These are phyloP conservation scores for Aegithalos caudatus DNA, from an alignment of 2,113 vertebrate species.

Conservation along the genomic window DNA sequence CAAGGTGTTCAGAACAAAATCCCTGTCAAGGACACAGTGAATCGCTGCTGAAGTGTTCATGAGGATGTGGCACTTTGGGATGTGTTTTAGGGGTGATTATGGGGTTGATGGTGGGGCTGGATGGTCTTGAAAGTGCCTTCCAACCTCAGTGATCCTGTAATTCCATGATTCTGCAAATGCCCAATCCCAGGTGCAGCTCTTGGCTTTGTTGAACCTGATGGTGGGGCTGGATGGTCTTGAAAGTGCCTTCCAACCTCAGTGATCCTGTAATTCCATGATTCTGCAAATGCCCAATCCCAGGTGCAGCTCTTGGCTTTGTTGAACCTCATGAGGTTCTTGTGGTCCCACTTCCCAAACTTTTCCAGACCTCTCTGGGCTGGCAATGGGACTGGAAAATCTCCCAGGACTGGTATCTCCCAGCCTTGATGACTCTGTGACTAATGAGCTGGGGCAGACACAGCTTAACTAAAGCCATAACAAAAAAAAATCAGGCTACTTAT, in stretches of 20 bases:
- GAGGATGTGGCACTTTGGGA: neutral
- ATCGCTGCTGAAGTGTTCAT: neutral
- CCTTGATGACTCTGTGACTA: neutral
- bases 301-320: neutral
- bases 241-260: neutral
- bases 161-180: neutral
- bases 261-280: neutral
- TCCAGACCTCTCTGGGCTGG: neutral
- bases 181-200: neutral
- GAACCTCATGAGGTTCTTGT: neutral
- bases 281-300: neutral
- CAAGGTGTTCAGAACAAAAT: neutral
- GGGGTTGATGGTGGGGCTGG: neutral
- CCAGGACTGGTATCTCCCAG: neutral
- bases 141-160: fast-evolving
- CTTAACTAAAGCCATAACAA: neutral
- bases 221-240: neutral
- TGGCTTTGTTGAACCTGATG: too few relatives aligned
- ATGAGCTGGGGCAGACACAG: neutral
- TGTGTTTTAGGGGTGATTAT: fast-evolving
- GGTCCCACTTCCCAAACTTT: neutral
- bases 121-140: neutral
- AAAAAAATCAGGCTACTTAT: neutral
- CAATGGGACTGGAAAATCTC: neutral
- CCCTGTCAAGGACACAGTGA: neutral